phyloP scores from a whole-genome alignment of 2,113 vertebrate species.

The Clinocottus analis region DNA sequence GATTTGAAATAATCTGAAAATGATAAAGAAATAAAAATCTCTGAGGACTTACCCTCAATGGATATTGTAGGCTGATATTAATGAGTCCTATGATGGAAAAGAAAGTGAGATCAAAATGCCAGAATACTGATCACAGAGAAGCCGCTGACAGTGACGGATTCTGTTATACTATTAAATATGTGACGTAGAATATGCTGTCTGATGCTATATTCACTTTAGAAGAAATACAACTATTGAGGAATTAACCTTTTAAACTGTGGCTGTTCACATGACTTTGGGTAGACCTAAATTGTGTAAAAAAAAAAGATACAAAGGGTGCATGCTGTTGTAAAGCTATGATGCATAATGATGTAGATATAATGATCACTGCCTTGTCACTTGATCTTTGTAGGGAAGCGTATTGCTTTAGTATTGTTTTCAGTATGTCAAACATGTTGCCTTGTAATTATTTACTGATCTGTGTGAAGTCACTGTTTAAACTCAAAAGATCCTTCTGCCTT shows the following conservation, averaged over 20 bases:
- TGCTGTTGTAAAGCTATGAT: conserved; percentile 31
- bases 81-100: background rate
- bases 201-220: conserved; percentile 17
- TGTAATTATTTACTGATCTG: background rate
- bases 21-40: background rate
- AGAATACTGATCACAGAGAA: conserved; percentile 12
- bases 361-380: conserved; percentile 24
- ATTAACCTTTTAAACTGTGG: conserved; percentile 1
- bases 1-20: background rate
- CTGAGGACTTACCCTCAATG: background rate
- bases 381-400: conserved; percentile 8
- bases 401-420: conserved; percentile 5
- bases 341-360: conserved; percentile 24
- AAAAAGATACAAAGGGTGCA: background rate
- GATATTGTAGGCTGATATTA: background rate
- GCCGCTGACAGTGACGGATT: conserved; percentile 9
- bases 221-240: conserved; percentile 32
- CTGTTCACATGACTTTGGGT: conserved; percentile 5
- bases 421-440: background rate
- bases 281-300: background rate
- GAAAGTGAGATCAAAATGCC: conserved; percentile 7
- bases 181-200: conserved; percentile 24
- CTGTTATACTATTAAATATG: conserved; percentile 13
- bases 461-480: background rate
- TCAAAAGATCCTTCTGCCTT: background rate